A percentile compares a stretch with the other conserved stretches of the same genome.
Conservation (phyloP, 2,113 vertebrate genomes). For the Zosterops hypoxanthus region DNA sequence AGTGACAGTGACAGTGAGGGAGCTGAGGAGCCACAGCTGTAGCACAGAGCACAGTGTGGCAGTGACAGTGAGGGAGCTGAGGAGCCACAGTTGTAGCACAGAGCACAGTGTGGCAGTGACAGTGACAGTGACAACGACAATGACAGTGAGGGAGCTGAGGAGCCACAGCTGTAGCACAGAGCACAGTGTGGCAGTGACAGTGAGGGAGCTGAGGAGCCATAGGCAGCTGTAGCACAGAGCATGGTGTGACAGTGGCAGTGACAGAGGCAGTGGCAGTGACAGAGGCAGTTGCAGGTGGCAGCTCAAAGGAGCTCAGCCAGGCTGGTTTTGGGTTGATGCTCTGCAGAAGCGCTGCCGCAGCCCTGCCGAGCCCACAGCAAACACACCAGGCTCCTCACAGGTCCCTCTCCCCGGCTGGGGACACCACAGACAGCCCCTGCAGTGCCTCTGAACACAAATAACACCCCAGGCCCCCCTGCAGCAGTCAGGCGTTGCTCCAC, state of each 20-base stretch:
- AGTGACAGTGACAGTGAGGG: not conserved
- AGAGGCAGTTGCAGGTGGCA: not conserved
- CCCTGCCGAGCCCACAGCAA: not conserved
- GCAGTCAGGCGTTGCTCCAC: not conserved
- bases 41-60: not conserved
- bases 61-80: not conserved
- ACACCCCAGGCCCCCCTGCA: not conserved
- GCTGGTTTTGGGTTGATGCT: not conserved
- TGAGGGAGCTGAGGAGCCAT: not conserved
- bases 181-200: no score
- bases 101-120: not conserved
- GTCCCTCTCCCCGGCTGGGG: not conserved
- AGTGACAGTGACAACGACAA: no score
- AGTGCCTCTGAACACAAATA: not conserved
- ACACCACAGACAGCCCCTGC: fast-evolving
- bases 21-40: no score
- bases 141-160: no score
- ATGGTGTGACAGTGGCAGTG: not conserved
- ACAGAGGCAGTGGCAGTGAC: no score
- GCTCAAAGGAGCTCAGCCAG: fast-evolving
- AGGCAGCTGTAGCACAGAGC: not conserved
- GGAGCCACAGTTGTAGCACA: not conserved
- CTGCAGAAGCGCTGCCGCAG: not conserved
- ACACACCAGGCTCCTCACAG: fast-evolving
- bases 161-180: no score